Conservation (phyloP, 2,888 invertebrate genomes). For the Hydropsyche betteni region DNA sequence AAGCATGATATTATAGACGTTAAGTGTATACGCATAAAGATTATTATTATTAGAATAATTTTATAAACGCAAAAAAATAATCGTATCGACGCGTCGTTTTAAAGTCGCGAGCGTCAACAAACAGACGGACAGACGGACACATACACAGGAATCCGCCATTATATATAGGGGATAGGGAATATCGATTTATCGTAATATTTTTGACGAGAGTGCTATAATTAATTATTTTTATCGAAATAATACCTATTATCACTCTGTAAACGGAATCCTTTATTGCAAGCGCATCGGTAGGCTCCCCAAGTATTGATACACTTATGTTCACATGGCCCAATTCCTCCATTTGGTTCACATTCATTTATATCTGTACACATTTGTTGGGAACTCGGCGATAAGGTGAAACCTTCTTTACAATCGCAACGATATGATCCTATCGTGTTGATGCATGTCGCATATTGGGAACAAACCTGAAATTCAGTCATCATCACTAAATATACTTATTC, state of each 20-base stretch:
- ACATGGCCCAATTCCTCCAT: constrained; percentile 66
- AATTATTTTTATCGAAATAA: background rate
- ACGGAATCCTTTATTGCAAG: constrained; percentile 85
- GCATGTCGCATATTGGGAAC: constrained; percentile 61
- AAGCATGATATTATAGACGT: too few relatives aligned
- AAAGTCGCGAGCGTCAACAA: too few relatives aligned
- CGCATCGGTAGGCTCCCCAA: constrained; percentile 90
- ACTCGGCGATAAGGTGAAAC: constrained; percentile 61
- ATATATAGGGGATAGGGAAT: too few relatives aligned
- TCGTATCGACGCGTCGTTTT: too few relatives aligned
- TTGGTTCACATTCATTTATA: constrained; percentile 74
- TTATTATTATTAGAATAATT: too few relatives aligned
- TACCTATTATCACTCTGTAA: constrained; percentile 77
- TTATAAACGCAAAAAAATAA: too few relatives aligned
- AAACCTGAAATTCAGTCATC: constrained; percentile 56
- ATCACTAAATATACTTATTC: background rate
- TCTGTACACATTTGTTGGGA: constrained; percentile 69
- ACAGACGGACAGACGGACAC: too few relatives aligned
- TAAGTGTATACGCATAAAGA: too few relatives aligned
- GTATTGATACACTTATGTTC: constrained; percentile 90
- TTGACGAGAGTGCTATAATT: too few relatives aligned
- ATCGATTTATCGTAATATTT: too few relatives aligned
- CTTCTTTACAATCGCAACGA: constrained; percentile 61
- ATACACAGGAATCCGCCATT: too few relatives aligned
- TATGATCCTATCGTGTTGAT: constrained; percentile 64